Percentiles rank a stretch among this genome's conserved stretches.
Conservation (phyloP, 2,797 vertebrate genomes). For the Mormyrus proboscirostris region DNA sequence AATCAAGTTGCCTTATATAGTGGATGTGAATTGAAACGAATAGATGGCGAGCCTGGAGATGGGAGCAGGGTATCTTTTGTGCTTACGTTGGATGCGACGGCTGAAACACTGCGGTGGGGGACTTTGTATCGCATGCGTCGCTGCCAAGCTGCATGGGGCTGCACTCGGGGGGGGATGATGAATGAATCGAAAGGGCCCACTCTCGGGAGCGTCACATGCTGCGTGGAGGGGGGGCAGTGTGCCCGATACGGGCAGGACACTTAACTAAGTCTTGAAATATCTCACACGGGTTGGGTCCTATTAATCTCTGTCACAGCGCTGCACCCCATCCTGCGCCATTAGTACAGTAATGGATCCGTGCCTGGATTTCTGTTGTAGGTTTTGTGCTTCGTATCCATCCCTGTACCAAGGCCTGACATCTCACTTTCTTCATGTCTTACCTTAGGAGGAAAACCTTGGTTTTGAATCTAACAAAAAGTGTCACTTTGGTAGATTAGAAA, state of each 20-base stretch:
- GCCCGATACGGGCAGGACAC: background rate
- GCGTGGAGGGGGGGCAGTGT: background rate
- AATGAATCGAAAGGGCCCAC: background rate
- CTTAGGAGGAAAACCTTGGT: background rate
- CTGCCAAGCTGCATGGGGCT: background rate
- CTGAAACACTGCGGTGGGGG: background rate
- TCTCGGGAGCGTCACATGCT: background rate
- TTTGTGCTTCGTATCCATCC: background rate
- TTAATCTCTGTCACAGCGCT: background rate
- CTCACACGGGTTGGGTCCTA: background rate
- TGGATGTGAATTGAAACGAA: background rate
- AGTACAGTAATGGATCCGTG: background rate
- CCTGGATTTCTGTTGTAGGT: background rate
- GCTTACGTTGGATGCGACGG: background rate
- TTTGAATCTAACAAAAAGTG: constrained; percentile 7
- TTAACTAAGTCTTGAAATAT: constrained; percentile 4
- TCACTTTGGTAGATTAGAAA: constrained; percentile 2
- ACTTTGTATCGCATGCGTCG: background rate
- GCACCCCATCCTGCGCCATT: background rate
- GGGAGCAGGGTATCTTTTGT: background rate
- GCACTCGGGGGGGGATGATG: background rate
- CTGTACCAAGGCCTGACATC: background rate
- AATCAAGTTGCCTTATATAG: background rate
- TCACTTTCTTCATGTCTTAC: background rate
- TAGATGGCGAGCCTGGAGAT: background rate